Evolutionary conservation across 2,113 vertebrate species (phyloP), one percentile per base, ranked within the genome.

Genomic region (Periophthalmus modestus): DNA sequence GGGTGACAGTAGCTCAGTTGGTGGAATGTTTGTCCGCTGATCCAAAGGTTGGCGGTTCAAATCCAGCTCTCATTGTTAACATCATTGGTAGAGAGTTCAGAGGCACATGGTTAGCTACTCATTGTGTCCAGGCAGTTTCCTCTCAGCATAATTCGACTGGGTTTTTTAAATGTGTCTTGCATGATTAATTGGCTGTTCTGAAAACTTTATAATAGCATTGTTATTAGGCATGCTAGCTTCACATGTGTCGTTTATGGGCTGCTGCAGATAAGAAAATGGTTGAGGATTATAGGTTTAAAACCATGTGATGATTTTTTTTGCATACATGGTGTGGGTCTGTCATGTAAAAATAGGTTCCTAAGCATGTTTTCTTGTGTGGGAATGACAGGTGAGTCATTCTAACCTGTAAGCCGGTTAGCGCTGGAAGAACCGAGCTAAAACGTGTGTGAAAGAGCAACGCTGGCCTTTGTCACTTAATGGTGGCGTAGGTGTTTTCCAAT

Each of bases 401-500:
- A 72, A 82, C 80, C 82, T 84, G 73, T 36, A 79, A 84, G 79
- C 72, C 73, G 75, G 68, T 75, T 85, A 43, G 80, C 63, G 62
- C 71, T 61, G 50, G 13, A 0, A 61, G 55, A 39, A 34, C n/a
- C 55, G 71, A 59, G 69, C 54, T 68, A 71, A 78, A 59, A 66
- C 55, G 72, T 62, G 74, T 63, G 68, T 66, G 75, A 65, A 75
- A 75, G 57, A 65, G 71, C 39, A 61, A 58, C 6, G 9, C 75
- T 92, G 90, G 92, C 93, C 91, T 86, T 85, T 69, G 82, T 80
- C 78, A 75, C 89, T 89, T 87, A 84, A 90, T 91, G 88, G 83
- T 85, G 88, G 85, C 69, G 89, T 93, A 84, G 92, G 92, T 83
- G 88, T 80, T 81, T 77, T 89, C 85, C 82, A 79, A 79, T 82